Conservation (phyloP, 2,797 vertebrate species). For the Moxostoma hubbsi region DNA sequence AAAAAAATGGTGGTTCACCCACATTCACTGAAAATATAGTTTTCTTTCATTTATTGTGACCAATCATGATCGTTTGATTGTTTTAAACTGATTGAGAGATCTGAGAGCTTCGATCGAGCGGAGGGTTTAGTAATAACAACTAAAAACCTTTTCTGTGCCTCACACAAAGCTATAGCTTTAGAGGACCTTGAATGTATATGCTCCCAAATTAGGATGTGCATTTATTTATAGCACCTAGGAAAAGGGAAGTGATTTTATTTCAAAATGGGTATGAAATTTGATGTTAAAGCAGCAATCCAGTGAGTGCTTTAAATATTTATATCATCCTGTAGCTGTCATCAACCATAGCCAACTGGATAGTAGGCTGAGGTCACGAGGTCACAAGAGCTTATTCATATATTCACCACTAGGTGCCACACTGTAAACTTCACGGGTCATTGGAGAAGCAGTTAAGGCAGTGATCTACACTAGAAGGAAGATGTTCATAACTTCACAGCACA, state of each 20-base stretch:
- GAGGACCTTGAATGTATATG: too few relatives aligned
- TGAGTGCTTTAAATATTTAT: not conserved
- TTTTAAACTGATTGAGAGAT: too few relatives aligned
- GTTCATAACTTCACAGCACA: slow-evolving; percentile 4
- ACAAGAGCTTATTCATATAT: slow-evolving; percentile 31
- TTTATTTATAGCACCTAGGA: slow-evolving; percentile 6
- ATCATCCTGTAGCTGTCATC: slow-evolving; percentile 31
- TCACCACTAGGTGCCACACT: slow-evolving; percentile 17
- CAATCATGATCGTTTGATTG: too few relatives aligned
- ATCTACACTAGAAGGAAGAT: not conserved
- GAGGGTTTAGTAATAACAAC: too few relatives aligned
- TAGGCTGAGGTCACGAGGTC: not conserved
- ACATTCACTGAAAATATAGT: too few relatives aligned
- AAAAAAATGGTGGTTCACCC: too few relatives aligned
- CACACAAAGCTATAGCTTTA: too few relatives aligned
- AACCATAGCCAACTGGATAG: not conserved
- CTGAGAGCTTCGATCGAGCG: too few relatives aligned
- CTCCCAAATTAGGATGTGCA: too few relatives aligned
- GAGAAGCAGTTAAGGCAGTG: slow-evolving; percentile 10
- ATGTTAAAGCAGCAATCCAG: slow-evolving; percentile 15
- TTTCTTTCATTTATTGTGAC: too few relatives aligned
- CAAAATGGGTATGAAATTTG: not conserved
- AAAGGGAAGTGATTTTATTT: not conserved
- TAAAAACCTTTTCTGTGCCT: too few relatives aligned
- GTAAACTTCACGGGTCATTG: not conserved